These are phyloP conservation scores for Lampris megalopsis DNA, from an alignment of 2,113 vertebrate species.

Conservation along the genomic window DNA sequence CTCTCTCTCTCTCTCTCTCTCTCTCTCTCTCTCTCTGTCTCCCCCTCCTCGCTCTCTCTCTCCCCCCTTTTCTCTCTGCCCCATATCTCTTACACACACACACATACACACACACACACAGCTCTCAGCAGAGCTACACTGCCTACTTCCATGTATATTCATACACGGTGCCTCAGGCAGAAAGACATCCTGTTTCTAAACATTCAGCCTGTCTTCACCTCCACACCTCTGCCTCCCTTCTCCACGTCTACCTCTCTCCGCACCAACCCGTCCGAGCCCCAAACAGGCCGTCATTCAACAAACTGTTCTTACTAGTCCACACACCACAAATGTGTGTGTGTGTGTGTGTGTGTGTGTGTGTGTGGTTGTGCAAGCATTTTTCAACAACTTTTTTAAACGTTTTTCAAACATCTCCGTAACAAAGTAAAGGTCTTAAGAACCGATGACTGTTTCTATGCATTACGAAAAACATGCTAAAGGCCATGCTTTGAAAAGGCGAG, in stretches of 20 bases:
- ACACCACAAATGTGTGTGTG: conserved; percentile 48
- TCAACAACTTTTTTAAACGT: not conserved
- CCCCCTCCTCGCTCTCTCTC: too few relatives aligned
- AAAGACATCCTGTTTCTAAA: conserved; percentile 75
- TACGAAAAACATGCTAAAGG: conserved; percentile 50
- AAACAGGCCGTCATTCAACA: conserved; percentile 75
- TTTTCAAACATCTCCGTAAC: not conserved
- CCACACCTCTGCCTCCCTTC: conserved; percentile 76
- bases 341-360: conserved; percentile 11
- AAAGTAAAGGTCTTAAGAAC: conserved; percentile 27
- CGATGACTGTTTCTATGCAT: conserved; percentile 24
- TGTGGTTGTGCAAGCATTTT: not conserved
- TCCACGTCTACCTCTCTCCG: conserved; percentile 69
- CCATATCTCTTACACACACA: conserved; percentile 3
- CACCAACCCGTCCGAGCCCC: conserved; percentile 26
- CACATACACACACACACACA: conserved; percentile 29
- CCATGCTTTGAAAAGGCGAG: conserved; percentile 22
- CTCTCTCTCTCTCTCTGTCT: not conserved
- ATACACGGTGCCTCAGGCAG: conserved; percentile 54
- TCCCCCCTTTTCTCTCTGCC: conserved; percentile 1
- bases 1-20: not conserved
- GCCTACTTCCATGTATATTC: conserved; percentile 41
- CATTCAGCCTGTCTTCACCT: conserved; percentile 74
- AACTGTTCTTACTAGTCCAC: conserved; percentile 42
- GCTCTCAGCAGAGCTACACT: conserved; percentile 18